Conservation (phyloP, 2,888 invertebrate genomes). For the Plutella xylostella region DNA sequence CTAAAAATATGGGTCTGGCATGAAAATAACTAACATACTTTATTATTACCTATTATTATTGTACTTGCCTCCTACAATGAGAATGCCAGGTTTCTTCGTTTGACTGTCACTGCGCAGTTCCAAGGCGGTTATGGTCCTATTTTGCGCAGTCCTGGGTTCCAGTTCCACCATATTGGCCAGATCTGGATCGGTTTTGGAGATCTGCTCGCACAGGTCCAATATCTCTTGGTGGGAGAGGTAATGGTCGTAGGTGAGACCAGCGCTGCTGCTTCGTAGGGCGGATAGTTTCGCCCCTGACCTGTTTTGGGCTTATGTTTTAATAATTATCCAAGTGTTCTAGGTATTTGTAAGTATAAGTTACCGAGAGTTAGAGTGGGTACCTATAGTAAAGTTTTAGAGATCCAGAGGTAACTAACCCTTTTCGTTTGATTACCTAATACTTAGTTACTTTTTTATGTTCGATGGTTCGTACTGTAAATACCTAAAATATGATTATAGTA, state of each 20-base stretch:
- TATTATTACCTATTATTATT: neutral
- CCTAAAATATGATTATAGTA: too few relatives aligned
- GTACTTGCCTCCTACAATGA: slow-evolving; percentile 45
- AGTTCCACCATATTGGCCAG: slow-evolving; percentile 31
- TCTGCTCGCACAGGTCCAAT: slow-evolving; percentile 22
- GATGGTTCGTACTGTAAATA: too few relatives aligned
- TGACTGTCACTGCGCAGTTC: slow-evolving; percentile 47
- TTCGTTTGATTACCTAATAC: too few relatives aligned
- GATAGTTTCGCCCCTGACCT: slow-evolving; percentile 54
- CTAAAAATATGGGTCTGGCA: too few relatives aligned
- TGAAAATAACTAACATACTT: too few relatives aligned
- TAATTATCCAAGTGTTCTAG: too few relatives aligned
- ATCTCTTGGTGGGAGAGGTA: slow-evolving; percentile 32
- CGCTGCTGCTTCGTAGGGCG: slow-evolving; percentile 28
- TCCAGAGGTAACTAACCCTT: too few relatives aligned
- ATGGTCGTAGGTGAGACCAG: slow-evolving; percentile 22
- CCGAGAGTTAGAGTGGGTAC: too few relatives aligned
- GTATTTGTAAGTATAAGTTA: too few relatives aligned
- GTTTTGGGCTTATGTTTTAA: neutral
- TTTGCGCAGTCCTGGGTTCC: slow-evolving; percentile 34
- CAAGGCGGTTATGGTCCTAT: slow-evolving; percentile 42
- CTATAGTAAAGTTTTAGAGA: too few relatives aligned
- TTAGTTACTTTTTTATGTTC: too few relatives aligned
- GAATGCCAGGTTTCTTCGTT: slow-evolving; percentile 52
- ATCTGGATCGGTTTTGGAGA: slow-evolving; percentile 34